These are phyloP conservation scores for Heliconius charithonia DNA, from an alignment of 2,888 invertebrate genomes.

Conservation along the genomic window DNA sequence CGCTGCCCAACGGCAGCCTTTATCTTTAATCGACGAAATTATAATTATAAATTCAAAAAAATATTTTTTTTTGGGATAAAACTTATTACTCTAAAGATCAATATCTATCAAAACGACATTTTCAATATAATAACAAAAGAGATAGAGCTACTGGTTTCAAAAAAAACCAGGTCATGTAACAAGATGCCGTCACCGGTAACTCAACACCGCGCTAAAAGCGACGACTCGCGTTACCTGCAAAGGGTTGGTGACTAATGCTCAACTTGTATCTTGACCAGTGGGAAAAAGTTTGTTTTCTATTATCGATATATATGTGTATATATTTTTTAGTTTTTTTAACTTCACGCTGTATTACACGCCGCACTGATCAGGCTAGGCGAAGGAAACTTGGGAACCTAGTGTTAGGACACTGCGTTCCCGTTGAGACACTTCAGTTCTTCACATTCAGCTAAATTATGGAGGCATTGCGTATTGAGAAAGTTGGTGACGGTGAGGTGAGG, in stretches of 20 bases:
- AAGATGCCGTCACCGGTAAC: conserved; percentile 54
- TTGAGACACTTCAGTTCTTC: too few relatives aligned
- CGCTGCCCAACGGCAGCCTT: too few relatives aligned
- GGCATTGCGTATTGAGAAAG: too few relatives aligned
- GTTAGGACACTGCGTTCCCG: too few relatives aligned
- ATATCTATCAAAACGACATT: background rate
- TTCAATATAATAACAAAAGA: conserved; percentile 11
- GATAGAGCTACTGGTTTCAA: conserved; percentile 30
- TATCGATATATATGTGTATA: too few relatives aligned
- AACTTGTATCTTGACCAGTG: conserved; percentile 35
- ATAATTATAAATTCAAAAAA: too few relatives aligned
- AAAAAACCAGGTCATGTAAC: conserved; percentile 50
- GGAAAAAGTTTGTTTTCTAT: conserved; percentile 7
- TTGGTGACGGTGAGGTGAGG: too few relatives aligned
- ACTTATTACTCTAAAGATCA: background rate
- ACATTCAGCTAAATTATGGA: too few relatives aligned
- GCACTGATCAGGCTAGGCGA: too few relatives aligned
- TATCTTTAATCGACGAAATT: too few relatives aligned
- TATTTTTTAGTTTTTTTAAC: background rate
- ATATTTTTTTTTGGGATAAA: too few relatives aligned
- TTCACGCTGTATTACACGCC: background rate
- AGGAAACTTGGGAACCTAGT: too few relatives aligned
- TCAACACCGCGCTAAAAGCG: conserved; percentile 72
- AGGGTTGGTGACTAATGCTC: conserved; percentile 46
- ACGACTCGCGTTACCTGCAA: conserved; percentile 52